These are phyloP conservation scores for Atherinosoma microstoma DNA, from an alignment of 2,797 vertebrate genomes.

Conservation along the genomic window DNA sequence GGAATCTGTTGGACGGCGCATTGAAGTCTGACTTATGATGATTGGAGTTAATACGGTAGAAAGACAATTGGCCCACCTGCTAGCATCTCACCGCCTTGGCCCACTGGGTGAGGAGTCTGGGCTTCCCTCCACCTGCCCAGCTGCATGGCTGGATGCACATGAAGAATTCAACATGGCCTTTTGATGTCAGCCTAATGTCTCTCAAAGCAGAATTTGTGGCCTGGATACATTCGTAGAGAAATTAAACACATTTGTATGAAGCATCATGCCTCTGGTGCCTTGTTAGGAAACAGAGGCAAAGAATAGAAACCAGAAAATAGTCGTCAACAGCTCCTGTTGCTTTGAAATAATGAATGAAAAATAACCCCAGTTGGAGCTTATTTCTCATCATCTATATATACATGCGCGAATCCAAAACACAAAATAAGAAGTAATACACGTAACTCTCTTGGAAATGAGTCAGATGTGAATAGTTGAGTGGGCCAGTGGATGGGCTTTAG, in stretches of 20 bases:
- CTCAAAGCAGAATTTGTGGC: constrained; percentile 35
- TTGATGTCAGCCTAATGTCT: constrained; percentile 48
- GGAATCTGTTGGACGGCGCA: constrained; percentile 67
- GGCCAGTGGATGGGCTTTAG: constrained; percentile 45
- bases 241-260: constrained; percentile 30
- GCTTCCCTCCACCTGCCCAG: constrained; percentile 33
- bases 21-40: constrained; percentile 71
- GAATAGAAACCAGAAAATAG: constrained; percentile 12
- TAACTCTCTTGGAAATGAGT: constrained; percentile 52
- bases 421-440: constrained; percentile 36
- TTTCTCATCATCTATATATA: constrained; percentile 23
- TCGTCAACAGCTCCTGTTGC: constrained; percentile 6
- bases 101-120: constrained; percentile 49
- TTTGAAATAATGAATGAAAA: no score
- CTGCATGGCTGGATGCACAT: constrained; percentile 62
- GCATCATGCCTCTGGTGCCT: constrained; percentile 12
- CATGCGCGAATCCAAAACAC: constrained; percentile 22
- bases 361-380: constrained; percentile 7
- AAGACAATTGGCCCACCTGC: constrained; percentile 73
- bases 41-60: constrained; percentile 64
- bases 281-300: constrained; percentile 5
- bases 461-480: constrained; percentile 44
- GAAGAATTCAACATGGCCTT: constrained; percentile 51
- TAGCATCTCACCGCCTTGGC: constrained; percentile 22
- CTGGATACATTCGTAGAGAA: constrained; percentile 20